phyloP scores from a whole-genome alignment of 2,888 invertebrate genomes.

The Metellina segmentata region DNA sequence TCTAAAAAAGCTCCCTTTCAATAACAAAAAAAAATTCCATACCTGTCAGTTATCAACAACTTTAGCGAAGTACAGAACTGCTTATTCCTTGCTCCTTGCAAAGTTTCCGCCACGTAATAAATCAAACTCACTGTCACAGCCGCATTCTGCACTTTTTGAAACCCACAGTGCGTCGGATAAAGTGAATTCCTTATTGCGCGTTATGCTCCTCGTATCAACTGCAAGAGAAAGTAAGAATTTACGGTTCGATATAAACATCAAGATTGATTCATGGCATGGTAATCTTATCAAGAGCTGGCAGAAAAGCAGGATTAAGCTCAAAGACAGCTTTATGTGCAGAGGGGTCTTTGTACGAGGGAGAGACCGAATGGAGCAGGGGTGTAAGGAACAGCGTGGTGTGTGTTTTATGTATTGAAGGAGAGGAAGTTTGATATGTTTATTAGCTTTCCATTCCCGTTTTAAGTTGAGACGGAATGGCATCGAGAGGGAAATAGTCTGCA shows the following conservation, averaged over 20 bases:
- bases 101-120: not conserved
- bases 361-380: not conserved
- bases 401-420: slow-evolving; percentile 24
- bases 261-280: slow-evolving; percentile 51
- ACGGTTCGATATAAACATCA: slow-evolving; percentile 46
- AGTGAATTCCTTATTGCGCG: no score
- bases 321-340: slow-evolving; percentile 50
- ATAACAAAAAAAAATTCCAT: no score
- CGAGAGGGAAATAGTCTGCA: not conserved
- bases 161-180: not conserved
- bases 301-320: slow-evolving; percentile 53
- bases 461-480: slow-evolving; percentile 1
- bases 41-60: not conserved
- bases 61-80: not conserved
- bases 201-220: no score
- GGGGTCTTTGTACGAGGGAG: not conserved
- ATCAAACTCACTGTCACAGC: not conserved
- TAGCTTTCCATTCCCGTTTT: slow-evolving; percentile 23
- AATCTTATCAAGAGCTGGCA: slow-evolving; percentile 66
- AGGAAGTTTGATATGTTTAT: slow-evolving; percentile 49
- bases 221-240: not conserved
- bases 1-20: not conserved
- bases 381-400: slow-evolving; percentile 11
- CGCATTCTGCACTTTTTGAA: not conserved
- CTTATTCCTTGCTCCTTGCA: not conserved